These are phyloP conservation scores for Pocillopora damicornis DNA, from an alignment of 64 coral and sea anemone species.

Conservation along the genomic window DNA sequence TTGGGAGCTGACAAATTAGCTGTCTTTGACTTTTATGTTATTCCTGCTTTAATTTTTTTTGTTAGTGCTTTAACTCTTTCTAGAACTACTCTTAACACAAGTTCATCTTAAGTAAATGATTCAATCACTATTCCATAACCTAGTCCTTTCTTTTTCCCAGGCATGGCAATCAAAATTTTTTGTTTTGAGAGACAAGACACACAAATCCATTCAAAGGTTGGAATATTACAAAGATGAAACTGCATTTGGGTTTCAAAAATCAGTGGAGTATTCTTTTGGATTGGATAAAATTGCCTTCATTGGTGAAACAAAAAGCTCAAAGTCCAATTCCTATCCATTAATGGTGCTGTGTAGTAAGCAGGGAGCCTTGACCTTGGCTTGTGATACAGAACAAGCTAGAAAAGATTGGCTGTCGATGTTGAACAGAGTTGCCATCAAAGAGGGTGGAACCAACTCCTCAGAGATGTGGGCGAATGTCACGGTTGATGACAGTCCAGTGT, in stretches of 20 bases:
- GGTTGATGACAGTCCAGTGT: background rate
- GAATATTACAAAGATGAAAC: constrained; percentile 65
- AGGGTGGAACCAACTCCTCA: background rate
- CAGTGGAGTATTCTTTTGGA: constrained; percentile 9
- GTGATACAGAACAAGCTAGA: constrained; percentile 38
- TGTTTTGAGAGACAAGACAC: constrained; percentile 37
- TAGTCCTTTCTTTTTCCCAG: background rate
- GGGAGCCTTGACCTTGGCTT: constrained; percentile 34
- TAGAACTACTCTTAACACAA: too few species aligned
- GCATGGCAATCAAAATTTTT: constrained; percentile 70
- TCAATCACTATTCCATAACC: too few species aligned
- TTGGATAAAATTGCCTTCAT: constrained; percentile 52
- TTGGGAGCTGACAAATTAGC: too few species aligned
- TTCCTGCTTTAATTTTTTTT: too few species aligned
- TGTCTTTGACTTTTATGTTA: too few species aligned
- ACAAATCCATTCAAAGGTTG: constrained; percentile 19
- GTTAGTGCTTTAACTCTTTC: too few species aligned
- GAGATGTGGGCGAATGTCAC: background rate
- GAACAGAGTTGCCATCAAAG: constrained; percentile 35
- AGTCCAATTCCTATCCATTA: constrained; percentile 38
- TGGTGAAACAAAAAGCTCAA: constrained; percentile 35
- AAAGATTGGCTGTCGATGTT: constrained; percentile 47
- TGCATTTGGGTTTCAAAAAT: constrained; percentile 23
- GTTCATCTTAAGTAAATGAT: too few species aligned
- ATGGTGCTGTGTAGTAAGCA: constrained; percentile 43